phyloP scores from a whole-genome alignment of 2,113 vertebrate species.

The Bubo blakistoni region DNA sequence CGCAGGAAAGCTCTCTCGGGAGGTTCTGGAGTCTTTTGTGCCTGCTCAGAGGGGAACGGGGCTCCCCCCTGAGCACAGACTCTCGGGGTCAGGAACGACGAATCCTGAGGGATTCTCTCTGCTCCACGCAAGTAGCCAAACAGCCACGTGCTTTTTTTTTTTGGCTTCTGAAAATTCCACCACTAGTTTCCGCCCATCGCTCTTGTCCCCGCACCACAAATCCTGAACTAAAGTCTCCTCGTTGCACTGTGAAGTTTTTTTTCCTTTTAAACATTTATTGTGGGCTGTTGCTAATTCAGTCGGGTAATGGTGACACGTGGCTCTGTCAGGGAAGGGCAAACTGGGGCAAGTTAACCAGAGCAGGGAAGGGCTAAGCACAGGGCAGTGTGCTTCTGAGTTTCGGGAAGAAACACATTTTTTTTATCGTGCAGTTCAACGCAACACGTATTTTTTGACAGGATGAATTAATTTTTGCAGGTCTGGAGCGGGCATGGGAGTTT shows the following conservation, averaged over 20 bases:
- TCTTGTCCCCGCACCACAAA: not conserved
- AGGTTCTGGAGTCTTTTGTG: not conserved
- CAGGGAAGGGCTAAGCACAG: not conserved
- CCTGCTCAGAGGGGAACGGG: too few species aligned
- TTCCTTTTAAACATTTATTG: not conserved
- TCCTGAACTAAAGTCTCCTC: not conserved
- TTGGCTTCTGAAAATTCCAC: not conserved
- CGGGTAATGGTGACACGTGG: accelerated
- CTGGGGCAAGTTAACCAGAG: not conserved
- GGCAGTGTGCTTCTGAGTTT: not conserved
- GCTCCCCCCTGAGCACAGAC: not conserved
- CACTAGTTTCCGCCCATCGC: accelerated
- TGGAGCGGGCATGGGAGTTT: not conserved
- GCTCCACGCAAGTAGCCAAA: not conserved
- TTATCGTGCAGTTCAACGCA: not conserved
- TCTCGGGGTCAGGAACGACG: not conserved
- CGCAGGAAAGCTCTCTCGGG: not conserved
- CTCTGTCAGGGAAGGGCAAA: not conserved
- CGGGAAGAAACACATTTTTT: not conserved
- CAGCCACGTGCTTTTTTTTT: too few species aligned
- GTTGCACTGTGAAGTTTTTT: not conserved
- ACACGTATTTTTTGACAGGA: not conserved
- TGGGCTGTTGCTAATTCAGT: not conserved
- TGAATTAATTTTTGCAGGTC: not conserved
- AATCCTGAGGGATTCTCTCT: not conserved